Evolutionary conservation across 1,140 invertebrate species (phyloP).

Genomic region (Drosophila guanche): DNA sequence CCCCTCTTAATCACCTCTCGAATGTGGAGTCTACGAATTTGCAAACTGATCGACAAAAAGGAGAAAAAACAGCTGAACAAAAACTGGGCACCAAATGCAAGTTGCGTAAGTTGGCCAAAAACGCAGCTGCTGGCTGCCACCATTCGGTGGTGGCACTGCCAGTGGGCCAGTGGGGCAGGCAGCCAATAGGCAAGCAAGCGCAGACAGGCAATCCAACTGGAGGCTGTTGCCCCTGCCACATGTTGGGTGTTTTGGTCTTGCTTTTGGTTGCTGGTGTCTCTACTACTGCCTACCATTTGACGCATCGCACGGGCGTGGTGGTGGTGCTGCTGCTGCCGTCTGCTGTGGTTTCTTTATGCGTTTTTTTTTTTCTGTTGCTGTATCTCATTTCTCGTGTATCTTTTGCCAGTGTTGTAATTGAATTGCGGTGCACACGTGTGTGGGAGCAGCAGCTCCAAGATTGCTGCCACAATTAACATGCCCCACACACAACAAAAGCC

Average conservation of each 20-base stretch:
- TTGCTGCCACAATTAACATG: conserved; percentile 44
- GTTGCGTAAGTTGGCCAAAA: conserved; percentile 59
- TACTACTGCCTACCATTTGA: conserved; percentile 2
- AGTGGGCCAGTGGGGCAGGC: conserved; percentile 47
- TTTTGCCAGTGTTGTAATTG: conserved; percentile 52
- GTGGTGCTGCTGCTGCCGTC: not conserved
- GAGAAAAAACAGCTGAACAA: not conserved
- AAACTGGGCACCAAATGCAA: conserved; percentile 20
- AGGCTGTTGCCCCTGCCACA: conserved; percentile 9
- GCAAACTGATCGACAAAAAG: conserved; percentile 33
- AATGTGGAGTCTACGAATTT: conserved; percentile 44
- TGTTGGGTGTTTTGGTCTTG: conserved; percentile 2
- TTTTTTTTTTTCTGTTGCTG: not conserved
- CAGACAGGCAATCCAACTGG: not conserved
- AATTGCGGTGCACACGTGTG: conserved; percentile 41
- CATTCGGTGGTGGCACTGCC: conserved; percentile 9
- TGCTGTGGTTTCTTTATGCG: conserved; percentile 35
- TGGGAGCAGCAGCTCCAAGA: conserved; percentile 30
- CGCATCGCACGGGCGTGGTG: conserved; percentile 54
- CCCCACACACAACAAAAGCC: conserved; percentile 20
- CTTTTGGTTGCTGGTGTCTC: conserved; percentile 3
- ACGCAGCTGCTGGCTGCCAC: conserved; percentile 37
- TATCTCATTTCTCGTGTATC: conserved; percentile 1
- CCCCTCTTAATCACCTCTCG: conserved; percentile 51
- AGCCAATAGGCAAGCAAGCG: not conserved